Percentiles rank a stretch among this genome's conserved stretches.
These are phyloP conservation scores for Papilio elwesi DNA, from an alignment of 2,888 invertebrate species.

Conservation along the genomic window DNA sequence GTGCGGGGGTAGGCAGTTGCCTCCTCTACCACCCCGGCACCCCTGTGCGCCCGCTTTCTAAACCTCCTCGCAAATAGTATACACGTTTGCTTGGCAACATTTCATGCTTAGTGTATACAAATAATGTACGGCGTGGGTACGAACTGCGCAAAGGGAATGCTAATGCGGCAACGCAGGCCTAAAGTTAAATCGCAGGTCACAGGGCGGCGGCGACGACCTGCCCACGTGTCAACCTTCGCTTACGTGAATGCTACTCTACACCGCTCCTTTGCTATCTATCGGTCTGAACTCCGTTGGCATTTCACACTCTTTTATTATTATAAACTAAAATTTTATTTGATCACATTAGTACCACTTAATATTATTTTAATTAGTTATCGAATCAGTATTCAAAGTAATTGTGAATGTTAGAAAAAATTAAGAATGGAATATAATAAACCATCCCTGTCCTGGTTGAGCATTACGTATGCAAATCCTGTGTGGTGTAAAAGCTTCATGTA, in stretches of 20 bases:
- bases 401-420: neutral
- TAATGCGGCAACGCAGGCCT: conserved; percentile 64
- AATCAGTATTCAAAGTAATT: neutral
- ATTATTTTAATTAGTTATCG: no score
- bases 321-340: neutral
- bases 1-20: conserved; percentile 53
- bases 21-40: conserved; percentile 54
- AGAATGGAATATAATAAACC: no score
- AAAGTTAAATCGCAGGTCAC: conserved; percentile 55
- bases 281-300: neutral
- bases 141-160: conserved; percentile 79
- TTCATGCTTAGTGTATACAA: conserved; percentile 84
- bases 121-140: conserved; percentile 78
- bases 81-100: conserved; percentile 84
- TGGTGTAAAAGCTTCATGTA: conserved; percentile 13
- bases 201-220: conserved; percentile 4
- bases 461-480: conserved; percentile 15
- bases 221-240: neutral
- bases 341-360: no score
- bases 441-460: neutral
- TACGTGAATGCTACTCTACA: neutral
- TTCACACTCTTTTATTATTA: no score
- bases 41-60: conserved; percentile 74
- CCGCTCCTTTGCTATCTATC: neutral
- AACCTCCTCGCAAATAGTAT: conserved; percentile 82